Evolutionary conservation across 1,140 invertebrate species (phyloP).

Genomic region (Camponotus pennsylvanicus): DNA sequence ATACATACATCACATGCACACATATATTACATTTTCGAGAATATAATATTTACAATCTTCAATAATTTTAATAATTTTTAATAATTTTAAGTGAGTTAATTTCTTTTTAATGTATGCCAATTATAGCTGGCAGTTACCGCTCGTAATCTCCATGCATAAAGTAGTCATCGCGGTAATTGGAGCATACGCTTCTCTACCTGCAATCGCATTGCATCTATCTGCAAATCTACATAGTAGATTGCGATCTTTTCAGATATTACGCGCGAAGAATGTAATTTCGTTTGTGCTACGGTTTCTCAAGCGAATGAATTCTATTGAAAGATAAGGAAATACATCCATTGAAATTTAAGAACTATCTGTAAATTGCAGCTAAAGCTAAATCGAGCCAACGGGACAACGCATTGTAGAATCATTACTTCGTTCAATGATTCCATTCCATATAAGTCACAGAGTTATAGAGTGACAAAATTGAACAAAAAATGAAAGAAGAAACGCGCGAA

Average conservation of each 20-base stretch:
- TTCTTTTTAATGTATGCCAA: constrained; percentile 65
- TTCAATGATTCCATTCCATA: constrained; percentile 4
- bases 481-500: neutral
- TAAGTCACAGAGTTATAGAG: neutral
- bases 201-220: constrained; percentile 20
- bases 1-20: neutral
- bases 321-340: constrained; percentile 2
- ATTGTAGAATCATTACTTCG: neutral
- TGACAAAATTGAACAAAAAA: constrained; percentile 38
- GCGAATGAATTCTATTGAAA: neutral
- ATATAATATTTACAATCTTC: constrained; percentile 13
- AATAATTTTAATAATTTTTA: constrained; percentile 34
- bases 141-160: constrained; percentile 44
- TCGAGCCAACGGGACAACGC: neutral
- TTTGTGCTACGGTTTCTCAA: neutral
- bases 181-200: constrained; percentile 73
- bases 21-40: constrained; percentile 11
- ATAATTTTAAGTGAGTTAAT: constrained; percentile 52
- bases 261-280: constrained; percentile 8
- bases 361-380: constrained; percentile 4
- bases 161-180: constrained; percentile 73
- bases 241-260: neutral
- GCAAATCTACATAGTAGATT: constrained; percentile 7
- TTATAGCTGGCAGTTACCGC: constrained; percentile 51
- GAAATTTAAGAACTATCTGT: neutral